Evolutionary conservation across 2,113 vertebrate genomes (phyloP), one percentile per base, ranked within the genome.

Genomic region (Zosterops japonicus): DNA sequence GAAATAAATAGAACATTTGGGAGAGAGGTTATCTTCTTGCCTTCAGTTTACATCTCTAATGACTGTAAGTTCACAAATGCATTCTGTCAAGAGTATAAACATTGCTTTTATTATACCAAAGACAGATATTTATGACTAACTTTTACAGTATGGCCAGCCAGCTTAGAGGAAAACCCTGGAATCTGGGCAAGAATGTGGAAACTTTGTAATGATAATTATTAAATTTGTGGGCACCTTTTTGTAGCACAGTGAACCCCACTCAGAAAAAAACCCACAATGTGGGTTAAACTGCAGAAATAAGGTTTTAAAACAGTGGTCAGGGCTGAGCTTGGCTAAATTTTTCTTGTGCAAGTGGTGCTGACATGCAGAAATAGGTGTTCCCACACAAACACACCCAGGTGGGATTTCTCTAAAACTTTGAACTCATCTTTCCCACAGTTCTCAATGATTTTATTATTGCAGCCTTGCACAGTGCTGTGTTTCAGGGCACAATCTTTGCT

Each of bases 21-120:
- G 96, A 97, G 96, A 96, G 95, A 94, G 97, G 97, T 97, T 97
- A 97, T 97, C 97, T 92, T 87, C 94, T 96, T 96, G 94, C 97
- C 97, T 97, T 96, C 92, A 63, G 95, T 96, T 97, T 97, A 97
- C 97, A 97, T 97, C 97, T 96, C 97, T 97, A 97, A 97, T 97
- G 97, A 97, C 94, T 94, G 96, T 96, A 97, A 97, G 97, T 97
- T 97, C 96, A 95, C 95, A 97, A 97, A 97, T 96, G 94, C 91
- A 93, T 96, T 96, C 97, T 89, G 96, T 96, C 96, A 96, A 91
- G 95, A 94, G 92, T 96, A 97, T 95, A 92, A 96, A 95, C 93
- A 94, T 95, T 93, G 87, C 89, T 96, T 97, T 97, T 96, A 97
- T 97, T 97, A 94, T 97, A 95, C 71, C 78, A 91, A 85, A 89